phyloP scores from a whole-genome alignment of 2,888 invertebrate genomes.

The Cheilosia urbana region DNA sequence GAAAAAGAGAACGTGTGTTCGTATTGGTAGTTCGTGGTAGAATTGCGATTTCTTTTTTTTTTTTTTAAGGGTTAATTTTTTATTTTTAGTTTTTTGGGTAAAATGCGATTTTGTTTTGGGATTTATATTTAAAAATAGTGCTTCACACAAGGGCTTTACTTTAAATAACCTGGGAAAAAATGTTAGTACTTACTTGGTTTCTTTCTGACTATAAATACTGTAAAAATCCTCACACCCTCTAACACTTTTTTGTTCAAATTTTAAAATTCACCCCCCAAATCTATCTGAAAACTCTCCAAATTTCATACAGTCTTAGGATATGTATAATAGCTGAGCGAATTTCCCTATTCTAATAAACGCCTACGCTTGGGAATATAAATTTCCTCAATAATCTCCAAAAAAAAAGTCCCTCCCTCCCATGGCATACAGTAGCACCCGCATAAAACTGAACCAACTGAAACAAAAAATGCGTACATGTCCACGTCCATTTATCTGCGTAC shows the following conservation, averaged over 20 bases:
- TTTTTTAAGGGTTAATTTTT: conserved; percentile 7
- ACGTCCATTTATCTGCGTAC: conserved; percentile 69
- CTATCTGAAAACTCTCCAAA: neutral
- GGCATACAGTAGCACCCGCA: neutral
- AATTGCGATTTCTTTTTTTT: conserved; percentile 50
- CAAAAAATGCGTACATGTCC: conserved; percentile 57
- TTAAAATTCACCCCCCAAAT: neutral
- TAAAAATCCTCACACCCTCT: neutral
- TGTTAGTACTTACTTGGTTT: neutral
- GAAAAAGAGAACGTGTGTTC: conserved; percentile 74
- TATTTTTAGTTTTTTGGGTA: conserved; percentile 56
- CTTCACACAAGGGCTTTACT: conserved; percentile 57
- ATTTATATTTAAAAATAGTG: conserved; percentile 15
- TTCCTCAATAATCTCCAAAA: neutral
- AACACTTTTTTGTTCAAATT: neutral
- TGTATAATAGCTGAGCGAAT: neutral
- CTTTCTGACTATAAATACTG: neutral
- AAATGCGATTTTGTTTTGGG: conserved; percentile 46
- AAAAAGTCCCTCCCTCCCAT: conserved; percentile 3
- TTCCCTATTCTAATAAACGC: no score
- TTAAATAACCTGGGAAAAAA: neutral
- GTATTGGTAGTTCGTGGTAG: conserved; percentile 64
- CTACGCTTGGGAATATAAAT: neutral
- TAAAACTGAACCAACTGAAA: conserved; percentile 2
- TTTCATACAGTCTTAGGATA: neutral